Evolutionary conservation across 2,113 vertebrate species (phyloP), one percentile per base, ranked within the genome.

Genomic region (Phrynocephalus versicolor): DNA sequence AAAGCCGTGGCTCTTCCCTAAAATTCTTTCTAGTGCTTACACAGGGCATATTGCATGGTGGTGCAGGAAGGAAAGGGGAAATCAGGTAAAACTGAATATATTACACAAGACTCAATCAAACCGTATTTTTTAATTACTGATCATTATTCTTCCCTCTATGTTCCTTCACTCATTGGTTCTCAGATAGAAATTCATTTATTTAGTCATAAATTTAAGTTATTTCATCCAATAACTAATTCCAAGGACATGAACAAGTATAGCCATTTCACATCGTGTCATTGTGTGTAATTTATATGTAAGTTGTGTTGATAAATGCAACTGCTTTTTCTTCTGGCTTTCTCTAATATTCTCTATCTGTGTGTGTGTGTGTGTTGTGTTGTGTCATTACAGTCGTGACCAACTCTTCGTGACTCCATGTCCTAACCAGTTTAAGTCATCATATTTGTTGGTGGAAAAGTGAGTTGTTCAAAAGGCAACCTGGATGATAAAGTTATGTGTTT

Each of bases 1-100:
- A 82, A 88, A 65, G 60, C 45, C 14, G 23, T 83, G 88, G 30
- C 37, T 91, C 13, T 79, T 89, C 74, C 70, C 41, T 51, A 78
- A 90, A 93, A 88, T 33, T 10, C 3, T 69, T 33, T 51, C 27
- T 14, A 85, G 27, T 82, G 60, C 39, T 90, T 89, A 23, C 2
- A 27, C 70, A 83, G 7, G 0, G 62, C 35, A 6, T 55, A 70
- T 18, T 51, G 30, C 8, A n/a, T 62, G 9, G 39, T 65, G 39
- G 39, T 41, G 30, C 25, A 65, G 30, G 35, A 62, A 58, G 37
- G 9, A 19, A 30, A 41, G 35, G 23, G 19, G 15, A 80, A 64
- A 73, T 65, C 27, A 25, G 27, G 27, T 23, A 41, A 57, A 84
- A 55, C 62, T 8, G 18, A 33, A 55, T 51, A 74, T 65, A 81